A percentile compares a stretch with the other conserved stretches of the same genome.
phyloP scores from a whole-genome alignment of 23 tunicate genomes.

The Botrylloides violaceus region DNA sequence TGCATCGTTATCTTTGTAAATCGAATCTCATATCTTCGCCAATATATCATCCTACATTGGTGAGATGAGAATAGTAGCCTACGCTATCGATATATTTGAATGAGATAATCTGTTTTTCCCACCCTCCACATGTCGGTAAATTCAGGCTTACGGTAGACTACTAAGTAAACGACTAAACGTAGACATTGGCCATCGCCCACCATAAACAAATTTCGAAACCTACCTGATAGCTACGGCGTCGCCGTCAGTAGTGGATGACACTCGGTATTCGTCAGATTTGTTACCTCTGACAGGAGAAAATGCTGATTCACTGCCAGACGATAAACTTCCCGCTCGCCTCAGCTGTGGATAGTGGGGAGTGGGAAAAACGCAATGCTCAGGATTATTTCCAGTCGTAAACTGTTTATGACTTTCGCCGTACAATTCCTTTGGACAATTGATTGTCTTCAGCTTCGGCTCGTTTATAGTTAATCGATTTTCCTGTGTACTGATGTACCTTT shows the following conservation, averaged over 20 bases:
- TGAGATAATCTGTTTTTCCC: too few relatives aligned
- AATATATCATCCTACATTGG: too few relatives aligned
- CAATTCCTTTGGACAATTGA: background rate
- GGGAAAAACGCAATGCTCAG: slow-evolving; percentile 10
- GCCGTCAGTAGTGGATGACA: slow-evolving; percentile 18
- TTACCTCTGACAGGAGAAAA: slow-evolving; percentile 9
- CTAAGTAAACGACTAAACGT: too few relatives aligned
- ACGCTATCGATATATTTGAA: too few relatives aligned
- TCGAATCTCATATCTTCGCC: too few relatives aligned
- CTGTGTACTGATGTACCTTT: slow-evolving; percentile 4
- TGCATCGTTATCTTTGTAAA: too few relatives aligned
- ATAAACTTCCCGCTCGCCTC: slow-evolving; percentile 18
- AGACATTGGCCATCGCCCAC: too few relatives aligned
- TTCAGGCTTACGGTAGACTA: too few relatives aligned
- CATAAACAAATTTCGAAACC: too few relatives aligned
- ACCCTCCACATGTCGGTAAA: too few relatives aligned
- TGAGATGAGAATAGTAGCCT: too few relatives aligned
- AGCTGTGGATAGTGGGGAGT: slow-evolving; percentile 8
- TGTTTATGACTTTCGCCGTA: background rate
- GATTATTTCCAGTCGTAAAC: background rate
- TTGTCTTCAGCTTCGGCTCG: background rate
- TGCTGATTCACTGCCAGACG: slow-evolving; percentile 27
- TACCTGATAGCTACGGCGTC: background rate
- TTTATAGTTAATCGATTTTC: background rate
- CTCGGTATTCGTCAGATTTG: slow-evolving; percentile 17